phyloP scores from a whole-genome alignment of 2,797 vertebrate genomes.

The Merluccius polli region DNA sequence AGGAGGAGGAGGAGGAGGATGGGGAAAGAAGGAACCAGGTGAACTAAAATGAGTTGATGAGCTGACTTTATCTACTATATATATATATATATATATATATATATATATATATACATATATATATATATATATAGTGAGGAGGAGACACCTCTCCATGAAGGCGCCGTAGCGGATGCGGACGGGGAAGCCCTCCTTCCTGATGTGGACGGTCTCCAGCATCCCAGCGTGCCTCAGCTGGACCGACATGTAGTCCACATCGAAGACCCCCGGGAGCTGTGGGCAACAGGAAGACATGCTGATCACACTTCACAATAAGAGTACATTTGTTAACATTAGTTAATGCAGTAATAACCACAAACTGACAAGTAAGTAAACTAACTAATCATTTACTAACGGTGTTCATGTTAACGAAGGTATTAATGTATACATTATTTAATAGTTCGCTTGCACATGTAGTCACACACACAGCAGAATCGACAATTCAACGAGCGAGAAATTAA shows the following conservation, averaged over 20 bases:
- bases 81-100: neutral
- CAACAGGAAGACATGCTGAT: neutral
- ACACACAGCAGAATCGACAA: no score
- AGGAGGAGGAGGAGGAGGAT: no score
- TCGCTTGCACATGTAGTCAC: no score
- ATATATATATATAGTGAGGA: neutral
- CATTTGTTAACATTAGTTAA: no score
- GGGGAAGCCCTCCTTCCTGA: slow-evolving; percentile 81
- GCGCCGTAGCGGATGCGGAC: slow-evolving; percentile 73
- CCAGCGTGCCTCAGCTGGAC: slow-evolving; percentile 82
- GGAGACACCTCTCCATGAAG: slow-evolving; percentile 80
- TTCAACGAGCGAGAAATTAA: no score
- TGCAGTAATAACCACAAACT: no score
- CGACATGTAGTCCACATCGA: slow-evolving; percentile 82
- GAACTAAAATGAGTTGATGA: neutral
- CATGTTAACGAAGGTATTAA: no score
- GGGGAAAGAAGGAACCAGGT: neutral
- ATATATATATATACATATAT: neutral
- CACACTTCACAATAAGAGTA: no score
- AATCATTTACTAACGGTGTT: no score
- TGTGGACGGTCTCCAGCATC: slow-evolving; percentile 79
- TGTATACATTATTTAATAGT: no score
- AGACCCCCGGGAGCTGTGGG: slow-evolving; percentile 77
- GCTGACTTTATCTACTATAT: neutral
- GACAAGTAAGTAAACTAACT: no score